Evolutionary conservation across 2,113 vertebrate genomes (phyloP).

Genomic region (Xenopus borealis): DNA sequence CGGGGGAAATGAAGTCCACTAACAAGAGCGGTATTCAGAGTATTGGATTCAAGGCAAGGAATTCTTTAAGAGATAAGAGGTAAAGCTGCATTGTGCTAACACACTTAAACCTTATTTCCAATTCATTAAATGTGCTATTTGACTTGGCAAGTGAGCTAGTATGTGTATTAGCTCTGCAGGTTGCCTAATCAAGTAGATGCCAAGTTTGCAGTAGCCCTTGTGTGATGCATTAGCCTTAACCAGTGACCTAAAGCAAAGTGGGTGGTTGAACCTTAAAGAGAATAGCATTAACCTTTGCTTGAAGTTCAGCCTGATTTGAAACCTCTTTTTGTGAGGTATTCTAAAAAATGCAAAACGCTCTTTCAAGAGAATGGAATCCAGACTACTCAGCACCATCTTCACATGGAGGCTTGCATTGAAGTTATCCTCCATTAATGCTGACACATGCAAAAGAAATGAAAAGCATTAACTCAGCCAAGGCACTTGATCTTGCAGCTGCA

Average conservation of each 20-base stretch:
- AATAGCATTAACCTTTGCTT: conserved; percentile 86
- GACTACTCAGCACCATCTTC: conserved; percentile 77
- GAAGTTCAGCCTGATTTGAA: conserved; percentile 83
- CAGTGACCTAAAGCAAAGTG: conserved; percentile 90
- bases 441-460: conserved; percentile 78
- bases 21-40: conserved; percentile 89
- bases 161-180: conserved; percentile 85
- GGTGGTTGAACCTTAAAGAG: conserved; percentile 86
- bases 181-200: conserved; percentile 85
- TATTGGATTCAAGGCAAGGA: conserved; percentile 77
- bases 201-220: conserved; percentile 83
- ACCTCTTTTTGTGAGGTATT: conserved; percentile 68
- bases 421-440: conserved; percentile 73
- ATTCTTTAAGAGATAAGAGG: conserved; percentile 82
- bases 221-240: conserved; percentile 82
- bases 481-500: conserved; percentile 75
- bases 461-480: conserved; percentile 74
- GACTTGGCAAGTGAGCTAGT: conserved; percentile 90
- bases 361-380: conserved; percentile 75
- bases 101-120: conserved; percentile 94
- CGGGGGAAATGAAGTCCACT: conserved; percentile 78
- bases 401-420: conserved; percentile 70
- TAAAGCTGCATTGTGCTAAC: conserved; percentile 80
- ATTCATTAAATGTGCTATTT: conserved; percentile 97
- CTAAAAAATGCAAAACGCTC: conserved; percentile 59